These are phyloP conservation scores for Platycercus adscitus DNA, from an alignment of 2,113 vertebrate species.

Conservation along the genomic window DNA sequence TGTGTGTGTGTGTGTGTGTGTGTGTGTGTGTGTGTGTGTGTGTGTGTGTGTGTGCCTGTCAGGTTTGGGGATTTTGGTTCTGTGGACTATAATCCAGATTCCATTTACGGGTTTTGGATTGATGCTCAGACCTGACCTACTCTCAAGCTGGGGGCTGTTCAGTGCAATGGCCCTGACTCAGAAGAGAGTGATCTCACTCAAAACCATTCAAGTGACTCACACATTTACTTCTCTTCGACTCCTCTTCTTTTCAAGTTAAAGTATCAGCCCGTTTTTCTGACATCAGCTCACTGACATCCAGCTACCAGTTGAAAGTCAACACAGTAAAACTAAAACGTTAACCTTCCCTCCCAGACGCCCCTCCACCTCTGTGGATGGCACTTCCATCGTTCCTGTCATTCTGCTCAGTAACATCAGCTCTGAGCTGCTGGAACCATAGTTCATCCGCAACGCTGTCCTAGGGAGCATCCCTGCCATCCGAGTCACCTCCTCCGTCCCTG, in stretches of 20 bases:
- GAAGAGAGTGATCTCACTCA: conserved; percentile 9
- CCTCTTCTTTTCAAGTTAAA: conserved; percentile 48
- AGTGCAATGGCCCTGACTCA: not conserved
- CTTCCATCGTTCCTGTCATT: too few species aligned
- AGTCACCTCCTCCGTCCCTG: not conserved
- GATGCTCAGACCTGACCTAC: not conserved
- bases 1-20: accelerated
- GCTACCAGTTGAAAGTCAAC: conserved; percentile 9
- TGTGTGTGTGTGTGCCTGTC: not conserved
- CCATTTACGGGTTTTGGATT: not conserved
- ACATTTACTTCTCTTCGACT: not conserved
- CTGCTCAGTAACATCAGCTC: not conserved
- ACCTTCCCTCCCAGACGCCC: not conserved
- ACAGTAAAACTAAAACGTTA: not conserved
- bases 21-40: accelerated
- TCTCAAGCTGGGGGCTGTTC: not conserved
- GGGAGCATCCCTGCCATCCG: accelerated
- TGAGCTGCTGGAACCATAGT: not conserved
- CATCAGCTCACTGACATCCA: conserved; percentile 33
- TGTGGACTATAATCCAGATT: not conserved
- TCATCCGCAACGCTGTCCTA: accelerated
- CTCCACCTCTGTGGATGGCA: not conserved
- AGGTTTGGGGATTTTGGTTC: not conserved
- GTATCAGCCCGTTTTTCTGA: not conserved
- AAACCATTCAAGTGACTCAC: conserved; percentile 40